These are phyloP conservation scores for Catostomus latipinnis DNA, from an alignment of 2,797 vertebrate species.

Conservation along the genomic window DNA sequence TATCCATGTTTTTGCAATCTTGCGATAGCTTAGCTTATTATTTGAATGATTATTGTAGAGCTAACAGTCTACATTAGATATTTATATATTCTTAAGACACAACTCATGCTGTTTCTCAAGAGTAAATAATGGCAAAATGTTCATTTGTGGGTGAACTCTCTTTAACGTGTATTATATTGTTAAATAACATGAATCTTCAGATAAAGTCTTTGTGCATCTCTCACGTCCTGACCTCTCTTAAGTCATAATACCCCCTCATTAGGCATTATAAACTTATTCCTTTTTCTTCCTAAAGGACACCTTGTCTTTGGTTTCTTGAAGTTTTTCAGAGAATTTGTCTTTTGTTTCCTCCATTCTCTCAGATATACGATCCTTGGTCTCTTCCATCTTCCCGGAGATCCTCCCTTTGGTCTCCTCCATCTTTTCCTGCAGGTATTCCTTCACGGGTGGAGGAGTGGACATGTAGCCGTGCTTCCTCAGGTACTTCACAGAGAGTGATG, in stretches of 20 bases:
- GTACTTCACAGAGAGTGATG: constrained; percentile 90
- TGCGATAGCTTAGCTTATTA: not conserved
- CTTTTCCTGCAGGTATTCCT: constrained; percentile 92
- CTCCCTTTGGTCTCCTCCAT: constrained; percentile 94
- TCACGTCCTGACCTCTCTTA: not conserved
- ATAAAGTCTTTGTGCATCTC: constrained; percentile 1
- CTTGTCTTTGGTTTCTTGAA: constrained; percentile 87
- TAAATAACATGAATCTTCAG: constrained; percentile 8
- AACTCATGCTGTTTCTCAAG: too few relatives aligned
- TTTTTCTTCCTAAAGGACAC: constrained; percentile 73
- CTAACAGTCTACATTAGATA: not conserved
- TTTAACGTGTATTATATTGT: not conserved
- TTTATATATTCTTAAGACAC: not conserved
- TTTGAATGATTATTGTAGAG: not conserved
- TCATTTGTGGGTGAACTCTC: not conserved
- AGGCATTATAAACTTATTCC: constrained; percentile 27
- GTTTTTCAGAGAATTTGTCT: constrained; percentile 64
- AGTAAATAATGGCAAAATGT: too few relatives aligned
- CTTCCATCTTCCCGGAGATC: constrained; percentile 90
- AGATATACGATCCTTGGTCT: constrained; percentile 87
- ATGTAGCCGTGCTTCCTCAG: constrained; percentile 89
- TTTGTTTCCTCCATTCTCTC: constrained; percentile 89
- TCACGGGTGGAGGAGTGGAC: constrained; percentile 93
- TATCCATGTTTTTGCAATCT: not conserved
- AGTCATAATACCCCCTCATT: not conserved